Conservation (phyloP, 37 sponge, comb jelly and placozoan species). For the Hexactinellida sp. region DNA sequence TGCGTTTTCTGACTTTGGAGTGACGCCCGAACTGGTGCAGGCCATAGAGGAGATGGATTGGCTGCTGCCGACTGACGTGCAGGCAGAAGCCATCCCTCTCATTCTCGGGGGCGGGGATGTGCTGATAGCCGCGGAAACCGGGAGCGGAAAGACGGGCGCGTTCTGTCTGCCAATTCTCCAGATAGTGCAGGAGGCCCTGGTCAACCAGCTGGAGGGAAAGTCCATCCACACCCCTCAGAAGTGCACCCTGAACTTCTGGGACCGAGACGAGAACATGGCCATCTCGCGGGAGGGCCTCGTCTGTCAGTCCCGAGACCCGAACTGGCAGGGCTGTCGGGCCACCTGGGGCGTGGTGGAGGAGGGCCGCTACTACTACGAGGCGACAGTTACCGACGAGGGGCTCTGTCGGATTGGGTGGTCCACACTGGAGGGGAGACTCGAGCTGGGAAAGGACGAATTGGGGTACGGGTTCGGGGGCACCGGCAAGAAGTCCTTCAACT, state of each 20-base stretch:
- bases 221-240: conserved; percentile 5
- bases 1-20: conserved; percentile 51
- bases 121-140: conserved; percentile 93
- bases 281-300: conserved; percentile 72
- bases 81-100: conserved; percentile 88
- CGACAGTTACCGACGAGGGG: conserved; percentile 88
- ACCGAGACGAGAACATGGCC: conserved; percentile 60
- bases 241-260: conserved; percentile 36
- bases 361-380: conserved; percentile 63
- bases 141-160: conserved; percentile 92
- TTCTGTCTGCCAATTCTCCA: conserved; percentile 88
- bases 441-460: conserved; percentile 79
- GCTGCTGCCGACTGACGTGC: conserved; percentile 89
- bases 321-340: conserved; percentile 69
- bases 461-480: conserved; percentile 97
- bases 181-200: conserved; percentile 65
- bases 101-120: conserved; percentile 93
- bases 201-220: conserved; percentile 37
- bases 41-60: conserved; percentile 88
- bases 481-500: conserved; percentile 68
- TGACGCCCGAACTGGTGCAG: conserved; percentile 71
- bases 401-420: conserved; percentile 89
- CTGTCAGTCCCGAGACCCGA: conserved; percentile 67
- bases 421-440: conserved; percentile 44
- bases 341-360: conserved; percentile 41